Base-by-base conservation (phyloP, 2,888 invertebrate species). In the Agonopterix alstromeriana region DNA sequence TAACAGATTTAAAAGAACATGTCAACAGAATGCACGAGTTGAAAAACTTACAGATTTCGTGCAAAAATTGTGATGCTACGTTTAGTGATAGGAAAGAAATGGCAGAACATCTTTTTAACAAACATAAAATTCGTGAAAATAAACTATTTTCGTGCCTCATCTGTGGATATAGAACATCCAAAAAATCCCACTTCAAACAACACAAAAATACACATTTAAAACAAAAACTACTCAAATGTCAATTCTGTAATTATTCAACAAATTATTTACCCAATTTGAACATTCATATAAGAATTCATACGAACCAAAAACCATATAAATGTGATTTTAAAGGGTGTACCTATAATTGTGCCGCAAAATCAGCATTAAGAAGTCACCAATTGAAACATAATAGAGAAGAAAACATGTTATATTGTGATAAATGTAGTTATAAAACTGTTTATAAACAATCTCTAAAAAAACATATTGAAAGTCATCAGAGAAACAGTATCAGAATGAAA, bases 381-480 rank as follows among this genome's bases (percentile, higher is more conserved):
- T 48, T 75, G 5, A 69, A 65, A 52, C 78, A 78, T 58, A 52
- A 63, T 43, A 68, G 61, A 1, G 53, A 60, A 2, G 53, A 57
- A n/a, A 63, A 73, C 48, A 60, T 65, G 55, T 35, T 71, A 8
- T 71, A 65, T 43, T 78, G 78, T 65, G 78, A 77, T 53, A 68
- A 70, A 53, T 78, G 78, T 50, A 65, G 56, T 47, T 78, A 77
- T 47, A 65, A 58, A 36, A 78, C 78, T 14, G 64, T 76, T 1
- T 78, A 78, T 53, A 75, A 52, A 36, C 69, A 70, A 43, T 67
- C 66, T 7, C 61, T 78, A 10, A 65, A 60, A 35, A 74, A 67
- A 50, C 77, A 78, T 53, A 44, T 60, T 12, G 60, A 65, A 35
- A 69, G 64, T 55, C 70, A 73, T 60, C 50, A 9, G 10, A 67